phyloP scores from a whole-genome alignment of 2,113 vertebrate species.

The Hydrochoerus hydrochaeris region DNA sequence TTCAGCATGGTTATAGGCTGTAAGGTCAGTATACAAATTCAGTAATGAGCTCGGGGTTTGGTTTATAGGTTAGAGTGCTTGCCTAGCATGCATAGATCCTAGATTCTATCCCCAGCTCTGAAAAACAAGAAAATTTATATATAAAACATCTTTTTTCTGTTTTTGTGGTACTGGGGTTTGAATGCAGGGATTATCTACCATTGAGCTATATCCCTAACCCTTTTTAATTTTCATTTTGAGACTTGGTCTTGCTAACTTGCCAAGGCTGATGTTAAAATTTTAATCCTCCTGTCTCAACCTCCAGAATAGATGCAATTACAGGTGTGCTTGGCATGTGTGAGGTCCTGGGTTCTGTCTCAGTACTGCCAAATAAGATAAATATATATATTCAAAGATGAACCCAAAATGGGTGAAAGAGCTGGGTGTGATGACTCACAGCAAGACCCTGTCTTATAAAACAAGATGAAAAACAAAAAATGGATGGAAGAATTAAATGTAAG shows the following conservation, averaged over 20 bases:
- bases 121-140: background rate
- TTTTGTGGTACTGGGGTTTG: background rate
- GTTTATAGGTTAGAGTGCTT: background rate
- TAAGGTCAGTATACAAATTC: background rate
- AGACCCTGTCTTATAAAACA: background rate
- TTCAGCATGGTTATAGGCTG: background rate
- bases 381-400: background rate
- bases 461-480: background rate
- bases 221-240: background rate
- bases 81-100: background rate
- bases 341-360: background rate
- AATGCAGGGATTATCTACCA: background rate
- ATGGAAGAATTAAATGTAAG: background rate
- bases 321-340: background rate
- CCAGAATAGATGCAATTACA: background rate
- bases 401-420: background rate
- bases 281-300: background rate
- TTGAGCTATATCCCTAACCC: background rate
- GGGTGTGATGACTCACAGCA: background rate
- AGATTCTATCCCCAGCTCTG: background rate
- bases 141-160: background rate
- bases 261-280: background rate
- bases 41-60: background rate
- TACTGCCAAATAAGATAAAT: background rate
- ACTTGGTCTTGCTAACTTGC: background rate